Percentiles rank a stretch among this genome's conserved stretches.
These are phyloP conservation scores for Probosciger aterrimus DNA, from an alignment of 2,113 vertebrate genomes.

Conservation along the genomic window DNA sequence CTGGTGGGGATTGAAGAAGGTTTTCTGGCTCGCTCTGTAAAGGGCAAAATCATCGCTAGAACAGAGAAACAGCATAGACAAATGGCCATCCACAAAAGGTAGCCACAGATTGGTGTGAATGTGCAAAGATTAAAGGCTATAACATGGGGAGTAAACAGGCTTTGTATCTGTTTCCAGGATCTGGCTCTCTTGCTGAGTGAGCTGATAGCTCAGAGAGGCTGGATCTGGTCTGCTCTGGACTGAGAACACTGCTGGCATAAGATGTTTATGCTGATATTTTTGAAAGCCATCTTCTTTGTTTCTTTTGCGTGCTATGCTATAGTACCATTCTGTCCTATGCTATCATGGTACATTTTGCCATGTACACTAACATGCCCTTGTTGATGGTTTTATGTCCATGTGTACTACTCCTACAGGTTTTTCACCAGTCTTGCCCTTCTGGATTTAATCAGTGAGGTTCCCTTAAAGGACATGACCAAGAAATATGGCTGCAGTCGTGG, in stretches of 20 bases:
- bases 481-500: constrained; percentile 93
- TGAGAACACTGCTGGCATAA: not conserved
- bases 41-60: constrained; percentile 85
- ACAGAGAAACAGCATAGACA: constrained; percentile 93
- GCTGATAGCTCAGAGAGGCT: not conserved
- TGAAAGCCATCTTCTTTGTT: not conserved
- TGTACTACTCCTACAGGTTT: constrained; percentile 77
- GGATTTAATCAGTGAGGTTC: constrained; percentile 91
- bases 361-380: not conserved
- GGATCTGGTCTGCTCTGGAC: not conserved
- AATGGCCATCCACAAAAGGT: constrained; percentile 96
- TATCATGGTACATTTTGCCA: not conserved
- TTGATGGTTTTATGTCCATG: not conserved
- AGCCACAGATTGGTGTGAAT: not conserved
- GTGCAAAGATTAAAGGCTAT: not conserved
- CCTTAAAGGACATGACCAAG: constrained; percentile 85
- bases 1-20: constrained; percentile 95
- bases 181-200: not conserved
- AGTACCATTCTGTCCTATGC: not conserved
- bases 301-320: not conserved
- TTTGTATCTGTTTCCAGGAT: not conserved
- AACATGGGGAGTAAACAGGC: not conserved
- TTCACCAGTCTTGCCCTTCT: constrained; percentile 93
- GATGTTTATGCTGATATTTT: not conserved
- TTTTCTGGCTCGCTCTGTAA: constrained; percentile 90